phyloP scores from a whole-genome alignment of 2,888 invertebrate genomes.

The Lepetodrilus schrolli region DNA sequence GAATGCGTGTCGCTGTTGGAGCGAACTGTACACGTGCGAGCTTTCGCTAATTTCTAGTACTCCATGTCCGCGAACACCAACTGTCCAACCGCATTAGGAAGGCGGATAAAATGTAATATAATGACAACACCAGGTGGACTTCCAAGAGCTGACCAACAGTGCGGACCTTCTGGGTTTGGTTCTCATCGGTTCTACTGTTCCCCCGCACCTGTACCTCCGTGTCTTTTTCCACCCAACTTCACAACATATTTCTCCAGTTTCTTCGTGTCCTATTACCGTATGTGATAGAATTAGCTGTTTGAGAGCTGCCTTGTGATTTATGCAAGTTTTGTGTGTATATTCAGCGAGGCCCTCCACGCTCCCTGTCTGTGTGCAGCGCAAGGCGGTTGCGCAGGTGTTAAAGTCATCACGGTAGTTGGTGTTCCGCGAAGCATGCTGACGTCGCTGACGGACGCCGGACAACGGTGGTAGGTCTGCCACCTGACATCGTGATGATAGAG shows the following conservation, averaged over 20 bases:
- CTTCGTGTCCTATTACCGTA: conserved; percentile 16
- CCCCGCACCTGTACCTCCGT: conserved; percentile 12
- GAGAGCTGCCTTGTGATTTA: conserved; percentile 13
- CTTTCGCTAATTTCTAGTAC: conserved; percentile 11
- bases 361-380: neutral
- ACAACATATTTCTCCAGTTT: conserved; percentile 16
- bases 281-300: conserved; percentile 19
- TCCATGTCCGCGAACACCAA: neutral
- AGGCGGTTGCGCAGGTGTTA: no score
- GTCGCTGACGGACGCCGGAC: neutral
- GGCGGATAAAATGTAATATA: no score
- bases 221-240: conserved; percentile 4
- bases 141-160: no score
- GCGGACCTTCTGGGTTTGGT: neutral
- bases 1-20: conserved; percentile 3
- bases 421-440: neutral
- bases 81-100: neutral
- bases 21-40: conserved; percentile 15
- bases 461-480: neutral
- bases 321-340: conserved; percentile 21
- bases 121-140: no score
- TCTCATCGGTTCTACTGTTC: neutral
- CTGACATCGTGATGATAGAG: neutral
- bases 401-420: neutral
- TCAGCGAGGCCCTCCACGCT: neutral